Evolutionary conservation across 2,113 vertebrate genomes (phyloP).

Genomic region (Protobothrops flavoviridis): DNA sequence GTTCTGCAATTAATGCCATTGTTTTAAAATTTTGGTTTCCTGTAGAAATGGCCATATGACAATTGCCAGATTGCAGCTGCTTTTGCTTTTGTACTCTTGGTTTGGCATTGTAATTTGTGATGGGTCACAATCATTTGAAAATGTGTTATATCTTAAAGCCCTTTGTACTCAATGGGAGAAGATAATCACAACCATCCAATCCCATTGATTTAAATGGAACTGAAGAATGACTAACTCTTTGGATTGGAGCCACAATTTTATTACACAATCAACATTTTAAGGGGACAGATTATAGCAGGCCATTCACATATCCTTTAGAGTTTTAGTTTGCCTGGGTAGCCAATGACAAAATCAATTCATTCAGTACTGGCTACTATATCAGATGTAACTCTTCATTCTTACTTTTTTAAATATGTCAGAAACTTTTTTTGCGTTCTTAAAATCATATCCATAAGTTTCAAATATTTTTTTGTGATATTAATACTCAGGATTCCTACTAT

Average conservation of each 20-base stretch:
- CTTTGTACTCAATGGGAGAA: background rate
- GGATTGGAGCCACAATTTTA: background rate
- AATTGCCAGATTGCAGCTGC: background rate
- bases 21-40: background rate
- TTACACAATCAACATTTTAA: background rate
- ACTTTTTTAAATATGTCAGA: background rate
- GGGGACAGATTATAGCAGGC: background rate
- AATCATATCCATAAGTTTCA: background rate
- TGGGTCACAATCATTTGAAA: background rate
- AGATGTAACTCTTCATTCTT: conserved; percentile 8
- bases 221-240: background rate
- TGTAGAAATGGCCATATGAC: background rate
- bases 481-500: background rate
- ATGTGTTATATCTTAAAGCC: background rate
- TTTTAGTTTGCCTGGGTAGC: conserved; percentile 4
- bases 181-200: background rate
- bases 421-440: background rate
- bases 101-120: background rate
- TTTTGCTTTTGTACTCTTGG: background rate
- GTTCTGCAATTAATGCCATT: background rate
- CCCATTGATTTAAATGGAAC: background rate
- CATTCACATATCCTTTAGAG: background rate
- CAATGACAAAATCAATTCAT: background rate
- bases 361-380: background rate
- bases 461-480: background rate